Evolutionary conservation across 2,797 vertebrate species (phyloP), one percentile per base, ranked within the genome.

Genomic region (Cirrhinus molitorella): DNA sequence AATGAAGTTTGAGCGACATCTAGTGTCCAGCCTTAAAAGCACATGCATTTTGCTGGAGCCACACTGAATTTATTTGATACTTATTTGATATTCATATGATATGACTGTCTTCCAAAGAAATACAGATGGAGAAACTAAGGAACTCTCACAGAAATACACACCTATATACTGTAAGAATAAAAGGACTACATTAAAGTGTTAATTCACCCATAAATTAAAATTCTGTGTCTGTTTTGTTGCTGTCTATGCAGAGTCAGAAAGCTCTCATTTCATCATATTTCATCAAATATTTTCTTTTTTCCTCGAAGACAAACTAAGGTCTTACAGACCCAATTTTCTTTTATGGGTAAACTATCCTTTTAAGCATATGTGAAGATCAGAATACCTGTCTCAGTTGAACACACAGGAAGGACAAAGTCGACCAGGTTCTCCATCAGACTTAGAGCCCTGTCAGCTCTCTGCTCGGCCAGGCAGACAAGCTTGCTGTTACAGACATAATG

Each of bases 341-440:
- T 40, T 40, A 8, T 40, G 8, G 37, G 37, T 40, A 2, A 40
- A 40, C 37, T 40, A 8, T 40, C 37, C 37, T 1, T 8, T 40
- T 40, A 40, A 84, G 25, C 28, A n/a, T 31, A 21, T 43, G n/a
- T n/a, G n/a, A n/a, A 45, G 34, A 34, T 43, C 23, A 28, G 10
- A 77, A 68, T 93, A 96, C 95, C 95, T 94, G 90, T 72, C 79
- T 92, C 92, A 12, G 91, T 88, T 0, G 92, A 85, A 31, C 88
- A 89, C 28, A 90, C 90, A 0, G 94, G 94, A 40, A 95, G 90
- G 43, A 95, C 86, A 80, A 91, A 89, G 51, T 93, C 91, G 66
- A 94, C 91, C 80, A 95, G 86, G 71, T 92, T 94, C 87, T 95
- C 94, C 19, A 94, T 87, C 40, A 93, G 82, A 4, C 89, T 90